A percentile compares a stretch with the other conserved stretches of the same genome.
These are phyloP conservation scores for Acanthurus tractus DNA, from an alignment of 2,797 vertebrate genomes.

Conservation along the genomic window DNA sequence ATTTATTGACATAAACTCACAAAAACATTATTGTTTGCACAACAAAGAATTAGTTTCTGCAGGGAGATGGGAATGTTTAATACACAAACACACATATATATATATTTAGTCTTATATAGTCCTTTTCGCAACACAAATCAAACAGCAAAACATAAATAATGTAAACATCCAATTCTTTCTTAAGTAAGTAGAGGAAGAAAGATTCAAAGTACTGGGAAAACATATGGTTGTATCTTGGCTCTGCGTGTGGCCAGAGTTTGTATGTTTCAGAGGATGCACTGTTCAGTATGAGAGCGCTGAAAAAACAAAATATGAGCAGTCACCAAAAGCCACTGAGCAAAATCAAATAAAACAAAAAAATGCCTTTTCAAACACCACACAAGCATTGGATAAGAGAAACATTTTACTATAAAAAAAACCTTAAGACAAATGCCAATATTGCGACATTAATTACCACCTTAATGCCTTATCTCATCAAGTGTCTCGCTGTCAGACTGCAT, in stretches of 20 bases:
- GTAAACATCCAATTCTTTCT: conserved; percentile 69
- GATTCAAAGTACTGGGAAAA: background rate
- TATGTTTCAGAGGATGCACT: background rate
- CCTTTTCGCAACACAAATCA: conserved; percentile 48
- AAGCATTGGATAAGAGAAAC: background rate
- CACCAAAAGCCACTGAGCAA: conserved; percentile 8
- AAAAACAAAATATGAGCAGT: background rate
- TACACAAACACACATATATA: conserved; percentile 18
- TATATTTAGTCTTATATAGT: conserved; percentile 30
- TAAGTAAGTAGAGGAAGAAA: conserved; percentile 20
- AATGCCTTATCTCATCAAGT: too few relatives aligned
- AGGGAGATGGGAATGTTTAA: conserved; percentile 75
- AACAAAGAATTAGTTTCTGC: conserved; percentile 63
- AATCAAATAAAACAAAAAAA: conserved; percentile 16
- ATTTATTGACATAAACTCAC: conserved; percentile 77
- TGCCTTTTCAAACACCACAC: conserved; percentile 19
- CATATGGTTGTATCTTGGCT: background rate
- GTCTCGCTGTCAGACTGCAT: too few relatives aligned
- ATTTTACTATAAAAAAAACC: background rate
- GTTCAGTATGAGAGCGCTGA: background rate
- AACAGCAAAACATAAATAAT: conserved; percentile 69
- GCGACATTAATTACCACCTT: background rate
- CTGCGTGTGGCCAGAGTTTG: background rate
- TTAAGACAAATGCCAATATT: background rate
- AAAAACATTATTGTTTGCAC: conserved; percentile 66